phyloP scores from a whole-genome alignment of 2,797 vertebrate species.

The Ceyx erithaca region DNA sequence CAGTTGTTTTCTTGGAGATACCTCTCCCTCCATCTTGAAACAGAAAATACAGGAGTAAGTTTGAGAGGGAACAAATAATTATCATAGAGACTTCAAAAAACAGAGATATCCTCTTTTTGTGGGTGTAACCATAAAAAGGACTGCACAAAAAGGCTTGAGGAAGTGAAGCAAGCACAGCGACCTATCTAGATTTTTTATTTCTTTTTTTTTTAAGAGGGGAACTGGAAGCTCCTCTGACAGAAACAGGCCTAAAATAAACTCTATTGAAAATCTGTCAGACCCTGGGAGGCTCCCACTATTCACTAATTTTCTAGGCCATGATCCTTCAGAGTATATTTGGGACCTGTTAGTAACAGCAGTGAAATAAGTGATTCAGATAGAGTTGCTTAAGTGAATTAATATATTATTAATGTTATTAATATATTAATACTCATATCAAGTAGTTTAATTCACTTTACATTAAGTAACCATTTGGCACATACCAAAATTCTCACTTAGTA shows the following conservation, averaged over 20 bases:
- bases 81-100: background rate
- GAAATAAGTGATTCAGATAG: background rate
- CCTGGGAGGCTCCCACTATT: background rate
- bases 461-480: background rate
- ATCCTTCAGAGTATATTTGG: background rate
- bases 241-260: constrained; percentile 30
- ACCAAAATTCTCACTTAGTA: background rate
- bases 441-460: background rate
- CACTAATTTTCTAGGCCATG: background rate
- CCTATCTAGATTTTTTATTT: background rate
- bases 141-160: constrained; percentile 40
- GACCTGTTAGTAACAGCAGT: background rate
- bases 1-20: background rate
- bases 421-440: background rate
- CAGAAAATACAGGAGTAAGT: background rate
- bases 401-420: background rate
- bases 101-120: constrained; percentile 45
- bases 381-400: background rate
- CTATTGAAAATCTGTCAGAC: background rate
- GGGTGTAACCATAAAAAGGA: constrained; percentile 40
- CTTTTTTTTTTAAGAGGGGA: constrained; percentile 12
- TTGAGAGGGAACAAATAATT: background rate
- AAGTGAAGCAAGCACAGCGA: constrained; percentile 61
- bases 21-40: background rate
- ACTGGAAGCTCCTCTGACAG: constrained; percentile 51